phyloP scores from a whole-genome alignment of 2,888 invertebrate species.

The Agrilus biguttatus region DNA sequence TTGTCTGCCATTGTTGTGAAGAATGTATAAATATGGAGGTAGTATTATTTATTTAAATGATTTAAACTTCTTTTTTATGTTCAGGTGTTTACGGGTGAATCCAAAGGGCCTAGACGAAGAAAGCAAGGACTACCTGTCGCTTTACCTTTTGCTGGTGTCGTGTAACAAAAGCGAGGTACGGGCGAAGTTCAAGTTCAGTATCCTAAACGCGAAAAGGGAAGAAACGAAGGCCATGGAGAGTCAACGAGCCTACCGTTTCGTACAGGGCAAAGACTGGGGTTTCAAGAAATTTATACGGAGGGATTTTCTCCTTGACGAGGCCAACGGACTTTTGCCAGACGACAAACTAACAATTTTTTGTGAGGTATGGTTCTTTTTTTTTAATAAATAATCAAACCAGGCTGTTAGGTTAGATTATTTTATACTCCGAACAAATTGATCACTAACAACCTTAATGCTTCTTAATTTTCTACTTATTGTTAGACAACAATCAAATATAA shows the following conservation, averaged over 20 bases:
- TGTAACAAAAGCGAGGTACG: conserved; percentile 99
- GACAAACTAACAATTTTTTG: conserved; percentile 99
- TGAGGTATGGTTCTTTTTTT: conserved; percentile 49
- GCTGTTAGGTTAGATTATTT: too few relatives aligned
- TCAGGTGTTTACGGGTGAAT: conserved; percentile 94
- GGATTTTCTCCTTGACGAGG: conserved; percentile 97
- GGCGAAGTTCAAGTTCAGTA: conserved; percentile 99
- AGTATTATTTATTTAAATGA: too few relatives aligned
- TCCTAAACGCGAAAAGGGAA: conserved; percentile 98
- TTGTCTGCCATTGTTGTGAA: too few relatives aligned
- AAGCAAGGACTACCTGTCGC: conserved; percentile 98
- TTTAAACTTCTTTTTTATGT: conserved; percentile 10
- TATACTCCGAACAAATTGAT: too few relatives aligned
- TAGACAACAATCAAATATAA: too few relatives aligned
- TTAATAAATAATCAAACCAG: neutral
- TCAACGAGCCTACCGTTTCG: conserved; percentile 94
- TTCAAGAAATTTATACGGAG: conserved; percentile 99
- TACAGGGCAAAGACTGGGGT: conserved; percentile 99
- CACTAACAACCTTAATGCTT: too few relatives aligned
- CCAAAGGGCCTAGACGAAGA: conserved; percentile 99
- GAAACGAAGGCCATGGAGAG: conserved; percentile 99
- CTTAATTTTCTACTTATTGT: too few relatives aligned
- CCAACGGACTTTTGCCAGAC: conserved; percentile 95
- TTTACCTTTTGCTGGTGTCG: conserved; percentile 96
- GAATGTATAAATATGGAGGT: too few relatives aligned